Evolutionary conservation across 2,113 vertebrate genomes (phyloP).

Genomic region (Psammodynastes pulverulentus): DNA sequence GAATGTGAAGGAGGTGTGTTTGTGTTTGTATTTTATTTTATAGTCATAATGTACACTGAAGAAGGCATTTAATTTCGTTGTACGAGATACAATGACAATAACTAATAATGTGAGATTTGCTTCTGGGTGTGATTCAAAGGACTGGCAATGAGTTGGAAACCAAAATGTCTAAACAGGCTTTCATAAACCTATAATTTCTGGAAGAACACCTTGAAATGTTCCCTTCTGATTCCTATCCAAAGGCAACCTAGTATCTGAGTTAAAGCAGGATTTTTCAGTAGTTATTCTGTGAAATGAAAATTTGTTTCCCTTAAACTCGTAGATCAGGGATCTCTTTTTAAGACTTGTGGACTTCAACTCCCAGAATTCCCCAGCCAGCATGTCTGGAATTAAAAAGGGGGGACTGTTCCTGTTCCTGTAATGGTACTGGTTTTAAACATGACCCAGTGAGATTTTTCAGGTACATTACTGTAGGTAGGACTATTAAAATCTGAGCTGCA

Average conservation of each 20-base stretch:
- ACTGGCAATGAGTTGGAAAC: not conserved
- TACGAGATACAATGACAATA: no score
- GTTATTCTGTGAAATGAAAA: not conserved
- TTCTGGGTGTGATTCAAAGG: not conserved
- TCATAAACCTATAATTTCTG: not conserved
- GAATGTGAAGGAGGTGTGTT: no score
- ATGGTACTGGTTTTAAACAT: not conserved
- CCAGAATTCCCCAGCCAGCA: not conserved
- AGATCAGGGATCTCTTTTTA: not conserved
- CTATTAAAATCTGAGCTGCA: not conserved
- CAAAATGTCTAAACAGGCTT: not conserved
- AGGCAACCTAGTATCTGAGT: not conserved
- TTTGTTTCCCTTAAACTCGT: not conserved
- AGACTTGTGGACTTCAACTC: not conserved
- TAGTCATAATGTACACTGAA: no score
- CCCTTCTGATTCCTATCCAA: not conserved
- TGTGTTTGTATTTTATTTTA: no score
- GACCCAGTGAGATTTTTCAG: not conserved
- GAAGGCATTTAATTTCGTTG: no score
- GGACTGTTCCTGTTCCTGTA: not conserved
- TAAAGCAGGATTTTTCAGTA: not conserved
- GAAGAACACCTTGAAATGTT: not conserved
- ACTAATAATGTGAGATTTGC: not conserved
- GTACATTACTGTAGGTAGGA: not conserved
- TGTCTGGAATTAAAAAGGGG: not conserved